A percentile compares a stretch with the other conserved stretches of the same genome.
These are phyloP conservation scores for Blastomussa wellsi DNA, from an alignment of 92 coral and sea anemone genomes.

Conservation along the genomic window DNA sequence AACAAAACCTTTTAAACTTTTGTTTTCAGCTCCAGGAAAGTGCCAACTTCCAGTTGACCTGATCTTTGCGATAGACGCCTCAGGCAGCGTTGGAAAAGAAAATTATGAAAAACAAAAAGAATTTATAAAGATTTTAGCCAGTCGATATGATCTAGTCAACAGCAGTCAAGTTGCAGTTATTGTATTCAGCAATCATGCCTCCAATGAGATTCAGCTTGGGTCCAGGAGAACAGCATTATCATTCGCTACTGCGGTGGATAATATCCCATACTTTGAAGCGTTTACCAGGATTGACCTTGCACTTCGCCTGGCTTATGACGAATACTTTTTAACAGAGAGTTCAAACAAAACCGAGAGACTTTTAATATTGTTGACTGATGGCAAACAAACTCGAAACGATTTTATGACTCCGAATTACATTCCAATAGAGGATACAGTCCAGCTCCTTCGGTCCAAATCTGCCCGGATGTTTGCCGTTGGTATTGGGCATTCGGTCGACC, in stretches of 20 bases:
- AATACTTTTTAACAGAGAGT: not conserved
- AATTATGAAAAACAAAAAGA: conserved; percentile 45
- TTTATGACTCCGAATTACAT: conserved; percentile 8
- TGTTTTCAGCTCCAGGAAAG: conserved; percentile 21
- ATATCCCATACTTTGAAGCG: conserved; percentile 38
- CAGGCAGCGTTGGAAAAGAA: conserved; percentile 46
- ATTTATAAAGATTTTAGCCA: conserved; percentile 39
- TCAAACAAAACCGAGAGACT: conserved; percentile 19
- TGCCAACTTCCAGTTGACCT: conserved; percentile 42
- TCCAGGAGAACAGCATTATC: conserved; percentile 17
- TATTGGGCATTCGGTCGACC: conserved; percentile 10
- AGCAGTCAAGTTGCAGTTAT: conserved; percentile 46
- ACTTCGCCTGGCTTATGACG: conserved; percentile 10
- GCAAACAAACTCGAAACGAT: conserved; percentile 29
- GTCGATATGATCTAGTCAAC: conserved; percentile 40
- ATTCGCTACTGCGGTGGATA: conserved; percentile 43
- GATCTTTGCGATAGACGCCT: conserved; percentile 51
- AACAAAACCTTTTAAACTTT: not conserved
- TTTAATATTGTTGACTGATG: conserved; percentile 19
- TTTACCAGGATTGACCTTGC: conserved; percentile 54
- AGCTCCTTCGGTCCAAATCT: conserved; percentile 11
- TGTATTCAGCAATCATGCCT: conserved; percentile 40
- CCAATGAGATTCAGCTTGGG: conserved; percentile 24
- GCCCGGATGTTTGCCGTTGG: conserved; percentile 34
- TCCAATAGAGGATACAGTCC: conserved; percentile 14